Evolutionary conservation across 2,888 invertebrate genomes (phyloP), one percentile per base, ranked within the genome.

Genomic region (Villa cingulata): DNA sequence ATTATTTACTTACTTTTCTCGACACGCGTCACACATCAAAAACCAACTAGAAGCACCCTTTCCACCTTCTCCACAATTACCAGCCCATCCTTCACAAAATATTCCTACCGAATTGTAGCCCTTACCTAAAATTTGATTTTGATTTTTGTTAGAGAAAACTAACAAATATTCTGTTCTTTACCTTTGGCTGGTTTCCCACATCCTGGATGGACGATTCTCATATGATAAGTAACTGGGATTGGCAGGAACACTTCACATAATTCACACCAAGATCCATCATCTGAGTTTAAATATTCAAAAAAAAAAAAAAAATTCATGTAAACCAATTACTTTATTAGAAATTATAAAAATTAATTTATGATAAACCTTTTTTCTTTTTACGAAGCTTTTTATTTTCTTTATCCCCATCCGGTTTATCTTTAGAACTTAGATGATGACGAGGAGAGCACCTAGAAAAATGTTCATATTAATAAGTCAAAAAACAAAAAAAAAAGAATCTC

Each of bases 41-140:
- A 95, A 96, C 88, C 92, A 92, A 16, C 88, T 81, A 53, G 82
- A 82, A 38, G 73, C 72, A 54, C 83, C 83, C 32, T 83, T 76
- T 23, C 88, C 87, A 3, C 87, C 87, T 59, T 88, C 86, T 37
- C 90, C 90, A 62, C 90, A 90, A 60, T 83, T 83, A 4, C 89
- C 90, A 0, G 86, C 84, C 88, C 88, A 89, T 2, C 88, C 89
- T 38, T 83, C 80, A 59, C 86, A 86, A 68, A 86, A 94, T 56
- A 79, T 80, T 2, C 95, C 95, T 27, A 82, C 80, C 50, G 89
- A 88, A 68, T 94, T 94, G 72, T 92, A 96, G 1, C 95, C 96
- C 64, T 86, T 85, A 1, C 54, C 54, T 54, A 40, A 18, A 27
- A 15, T 18, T 34, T 37, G 15, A 19, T 6, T 6, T 6, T 7